Conservation (phyloP, 2,113 vertebrate genomes). For the Ctenomys sociabilis region DNA sequence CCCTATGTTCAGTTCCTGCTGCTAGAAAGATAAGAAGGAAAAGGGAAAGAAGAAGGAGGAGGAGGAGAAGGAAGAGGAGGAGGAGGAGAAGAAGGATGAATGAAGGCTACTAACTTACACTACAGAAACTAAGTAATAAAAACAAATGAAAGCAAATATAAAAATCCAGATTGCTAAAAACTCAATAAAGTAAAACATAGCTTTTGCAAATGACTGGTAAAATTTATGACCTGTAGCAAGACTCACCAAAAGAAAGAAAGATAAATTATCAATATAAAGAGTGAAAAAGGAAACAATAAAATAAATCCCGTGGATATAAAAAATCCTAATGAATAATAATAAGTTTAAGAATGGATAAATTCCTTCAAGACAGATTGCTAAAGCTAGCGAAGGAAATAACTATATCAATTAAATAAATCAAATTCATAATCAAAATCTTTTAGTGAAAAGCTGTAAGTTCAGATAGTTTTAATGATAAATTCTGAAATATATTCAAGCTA, state of each 20-base stretch:
- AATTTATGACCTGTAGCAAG: neutral
- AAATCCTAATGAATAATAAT: constrained; percentile 22
- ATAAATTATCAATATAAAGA: constrained; percentile 20
- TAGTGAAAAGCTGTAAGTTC: neutral
- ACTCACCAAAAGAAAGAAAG: neutral
- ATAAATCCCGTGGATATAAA: constrained; percentile 17
- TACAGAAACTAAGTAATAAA: neutral
- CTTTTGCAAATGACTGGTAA: constrained; percentile 25
- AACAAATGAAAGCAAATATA: neutral
- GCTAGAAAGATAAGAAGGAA: neutral
- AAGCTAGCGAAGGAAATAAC: neutral
- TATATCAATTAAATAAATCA: constrained; percentile 12
- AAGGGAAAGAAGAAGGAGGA: neutral
- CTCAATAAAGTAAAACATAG: neutral
- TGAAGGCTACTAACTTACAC: neutral
- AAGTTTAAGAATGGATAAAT: constrained; percentile 1
- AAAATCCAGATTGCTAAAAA: constrained; percentile 41
- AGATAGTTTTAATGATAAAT: constrained; percentile 39
- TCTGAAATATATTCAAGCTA: neutral
- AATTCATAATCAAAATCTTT: constrained; percentile 30
- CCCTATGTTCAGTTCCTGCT: neutral
- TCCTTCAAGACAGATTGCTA: constrained; percentile 37
- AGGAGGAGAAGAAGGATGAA: neutral
- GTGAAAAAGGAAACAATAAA: neutral
- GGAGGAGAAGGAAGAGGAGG: neutral